Base-by-base conservation (phyloP, 2,888 invertebrate genomes). In the Drosophila gaucha region DNA sequence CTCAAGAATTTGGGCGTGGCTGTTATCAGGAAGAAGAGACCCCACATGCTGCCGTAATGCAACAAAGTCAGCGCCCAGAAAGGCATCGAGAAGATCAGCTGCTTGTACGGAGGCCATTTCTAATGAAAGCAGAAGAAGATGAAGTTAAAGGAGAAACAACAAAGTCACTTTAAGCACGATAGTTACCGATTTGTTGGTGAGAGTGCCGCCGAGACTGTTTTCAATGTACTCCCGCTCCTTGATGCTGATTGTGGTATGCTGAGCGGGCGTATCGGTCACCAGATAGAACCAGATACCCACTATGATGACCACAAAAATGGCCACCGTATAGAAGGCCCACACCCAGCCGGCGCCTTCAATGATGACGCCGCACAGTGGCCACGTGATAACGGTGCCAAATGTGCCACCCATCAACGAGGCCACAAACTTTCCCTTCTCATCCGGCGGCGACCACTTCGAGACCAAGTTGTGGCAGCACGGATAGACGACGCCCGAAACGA, bases 21-120 rank as follows among this genome's bases (percentile, higher is more conserved):
- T 0, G 95, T 96, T 91, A 96, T 94, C 47, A 96, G 93, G 88
- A 96, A 95, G 90, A 95, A 95, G 26, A 96, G 89, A 1, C 96
- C 95, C 94, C 96, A 96, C 62, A 95, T 91, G 85, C 95, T 96
- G 35, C 96, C 96, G 80, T 95, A 96, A 80, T 96, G 96, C 22
- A 95, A 92, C 1, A 95, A 78, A 9, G 93, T 78, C 84, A 96
- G 92, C 0, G 95, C 94, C 91, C 95, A 92, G 90, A 96, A 96
- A 14, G 96, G 96, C 44, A 95, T 71, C 0, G 96, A 96, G 1
- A 93, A 90, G 14, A 94, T 67, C 33, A 96, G 59, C 28, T 92
- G 91, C 78, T 91, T 93, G 75, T 95, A 93, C 1, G 96, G 96
- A 1, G 95, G 95, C 44, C 94, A 92, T 60, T 93, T 92, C 94